These are phyloP conservation scores for Anhinga rufa DNA, from an alignment of 2,113 vertebrate species.

Conservation along the genomic window DNA sequence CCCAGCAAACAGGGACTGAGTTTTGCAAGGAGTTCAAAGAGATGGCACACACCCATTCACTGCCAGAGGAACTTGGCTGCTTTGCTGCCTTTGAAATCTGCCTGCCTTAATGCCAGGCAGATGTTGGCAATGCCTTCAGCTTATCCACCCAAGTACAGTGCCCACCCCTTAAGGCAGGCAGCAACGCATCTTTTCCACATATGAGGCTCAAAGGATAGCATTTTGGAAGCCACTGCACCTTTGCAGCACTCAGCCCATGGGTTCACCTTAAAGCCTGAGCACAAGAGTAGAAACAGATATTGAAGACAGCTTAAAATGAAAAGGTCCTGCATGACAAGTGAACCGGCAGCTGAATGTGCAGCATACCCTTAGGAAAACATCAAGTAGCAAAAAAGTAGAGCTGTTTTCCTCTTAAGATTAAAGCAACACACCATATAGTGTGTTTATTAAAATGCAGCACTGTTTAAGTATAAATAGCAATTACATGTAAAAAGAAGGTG, in stretches of 20 bases:
- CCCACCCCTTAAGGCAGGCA: not conserved
- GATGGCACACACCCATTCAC: not conserved
- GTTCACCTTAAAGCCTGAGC: not conserved
- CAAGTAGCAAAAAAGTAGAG: constrained; percentile 23
- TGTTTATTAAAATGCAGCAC: constrained; percentile 51
- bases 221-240: not conserved
- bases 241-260: not conserved
- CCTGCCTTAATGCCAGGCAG: not conserved
- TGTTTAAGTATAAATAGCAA: not conserved
- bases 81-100: not conserved
- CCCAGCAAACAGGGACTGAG: not conserved
- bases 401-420: constrained; percentile 38
- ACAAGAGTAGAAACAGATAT: not conserved
- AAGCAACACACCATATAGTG: not conserved
- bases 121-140: not conserved
- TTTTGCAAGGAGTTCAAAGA: not conserved
- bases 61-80: not conserved
- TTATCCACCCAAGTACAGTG: not conserved
- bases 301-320: not conserved
- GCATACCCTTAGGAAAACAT: constrained; percentile 5
- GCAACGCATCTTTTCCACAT: not conserved
- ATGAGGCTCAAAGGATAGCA: not conserved
- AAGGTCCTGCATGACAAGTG: not conserved
- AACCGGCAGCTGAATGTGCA: constrained; percentile 43
- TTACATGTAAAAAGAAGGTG: constrained; percentile 35